Conservation (phyloP, 2,797 vertebrate species). For the Sebastes alutus region DNA sequence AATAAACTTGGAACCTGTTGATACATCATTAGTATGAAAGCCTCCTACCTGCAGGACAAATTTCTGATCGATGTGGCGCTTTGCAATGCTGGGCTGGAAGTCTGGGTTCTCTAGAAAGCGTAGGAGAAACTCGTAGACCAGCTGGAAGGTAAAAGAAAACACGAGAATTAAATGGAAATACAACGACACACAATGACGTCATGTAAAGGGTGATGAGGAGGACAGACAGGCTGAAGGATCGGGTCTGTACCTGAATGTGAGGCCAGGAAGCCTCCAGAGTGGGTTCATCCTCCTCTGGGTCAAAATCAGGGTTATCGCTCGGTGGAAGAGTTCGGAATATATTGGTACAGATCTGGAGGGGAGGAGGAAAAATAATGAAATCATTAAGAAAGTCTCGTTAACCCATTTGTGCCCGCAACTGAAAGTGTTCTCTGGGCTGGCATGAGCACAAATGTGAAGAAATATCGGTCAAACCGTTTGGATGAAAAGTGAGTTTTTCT, state of each 20-base stretch:
- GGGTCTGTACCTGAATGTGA: slow-evolving; percentile 90
- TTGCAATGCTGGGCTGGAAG: slow-evolving; percentile 97
- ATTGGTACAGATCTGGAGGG: slow-evolving; percentile 92
- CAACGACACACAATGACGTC: background rate
- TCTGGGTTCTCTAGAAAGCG: slow-evolving; percentile 97
- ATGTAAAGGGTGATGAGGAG: background rate
- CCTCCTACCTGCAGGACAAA: slow-evolving; percentile 95
- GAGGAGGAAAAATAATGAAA: slow-evolving; percentile 9
- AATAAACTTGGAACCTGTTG: background rate
- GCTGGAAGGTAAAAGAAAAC: slow-evolving; percentile 75
- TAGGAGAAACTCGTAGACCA: slow-evolving; percentile 98
- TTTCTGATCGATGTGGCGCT: slow-evolving; percentile 95
- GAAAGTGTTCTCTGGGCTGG: too few relatives aligned
- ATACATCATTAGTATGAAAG: background rate
- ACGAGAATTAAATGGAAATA: background rate
- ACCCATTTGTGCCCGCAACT: background rate
- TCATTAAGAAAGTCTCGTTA: background rate
- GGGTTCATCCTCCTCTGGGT: slow-evolving; percentile 98
- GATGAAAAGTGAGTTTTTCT: too few relatives aligned
- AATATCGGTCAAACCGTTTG: too few relatives aligned
- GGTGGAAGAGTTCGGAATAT: slow-evolving; percentile 97
- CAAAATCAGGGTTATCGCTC: slow-evolving; percentile 97
- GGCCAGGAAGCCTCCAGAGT: slow-evolving; percentile 98
- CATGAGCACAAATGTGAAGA: too few relatives aligned
- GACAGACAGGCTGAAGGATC: background rate